Evolutionary conservation across 2,113 vertebrate genomes (phyloP).

Genomic region (Microcebus lehilahytsara): DNA sequence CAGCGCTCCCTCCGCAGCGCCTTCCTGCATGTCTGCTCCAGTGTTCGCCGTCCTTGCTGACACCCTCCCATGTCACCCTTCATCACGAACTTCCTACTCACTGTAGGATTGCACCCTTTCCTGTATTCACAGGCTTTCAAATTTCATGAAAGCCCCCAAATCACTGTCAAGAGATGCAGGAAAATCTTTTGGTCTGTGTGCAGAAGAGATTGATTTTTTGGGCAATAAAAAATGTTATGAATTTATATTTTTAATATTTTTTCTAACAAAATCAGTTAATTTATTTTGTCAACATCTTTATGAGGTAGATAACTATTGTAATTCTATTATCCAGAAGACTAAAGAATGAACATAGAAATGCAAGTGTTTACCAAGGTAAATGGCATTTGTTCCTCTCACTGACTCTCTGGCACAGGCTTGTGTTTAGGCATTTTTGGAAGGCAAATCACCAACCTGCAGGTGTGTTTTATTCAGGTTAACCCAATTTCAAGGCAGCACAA

Average conservation of each 20-base stretch:
- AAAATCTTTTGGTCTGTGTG: conserved; percentile 19
- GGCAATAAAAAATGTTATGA: not conserved
- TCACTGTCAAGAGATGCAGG: conserved; percentile 44
- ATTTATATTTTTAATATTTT: not conserved
- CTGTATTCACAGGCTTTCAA: conserved; percentile 50
- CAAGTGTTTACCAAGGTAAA: not conserved
- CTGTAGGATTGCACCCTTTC: not conserved
- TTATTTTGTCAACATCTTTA: not conserved
- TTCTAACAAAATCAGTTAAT: conserved; percentile 6
- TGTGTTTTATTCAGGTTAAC: not conserved
- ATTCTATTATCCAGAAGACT: not conserved
- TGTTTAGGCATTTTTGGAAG: not conserved
- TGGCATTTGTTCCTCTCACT: not conserved
- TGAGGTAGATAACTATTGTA: not conserved
- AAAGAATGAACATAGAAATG: not conserved
- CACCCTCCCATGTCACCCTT: conserved; percentile 26
- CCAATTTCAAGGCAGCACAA: not conserved
- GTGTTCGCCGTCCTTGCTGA: conserved; percentile 38
- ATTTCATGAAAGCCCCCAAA: conserved; percentile 50
- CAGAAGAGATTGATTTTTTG: not conserved
- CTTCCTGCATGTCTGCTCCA: not conserved
- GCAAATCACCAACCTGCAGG: not conserved
- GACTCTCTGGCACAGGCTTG: not conserved
- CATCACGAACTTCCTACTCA: conserved; percentile 50
- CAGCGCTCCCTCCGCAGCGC: not conserved